A percentile compares a stretch with the other conserved stretches of the same genome.
Conservation (phyloP, 2,888 invertebrate genomes). For the Dermolepida albohirtum region DNA sequence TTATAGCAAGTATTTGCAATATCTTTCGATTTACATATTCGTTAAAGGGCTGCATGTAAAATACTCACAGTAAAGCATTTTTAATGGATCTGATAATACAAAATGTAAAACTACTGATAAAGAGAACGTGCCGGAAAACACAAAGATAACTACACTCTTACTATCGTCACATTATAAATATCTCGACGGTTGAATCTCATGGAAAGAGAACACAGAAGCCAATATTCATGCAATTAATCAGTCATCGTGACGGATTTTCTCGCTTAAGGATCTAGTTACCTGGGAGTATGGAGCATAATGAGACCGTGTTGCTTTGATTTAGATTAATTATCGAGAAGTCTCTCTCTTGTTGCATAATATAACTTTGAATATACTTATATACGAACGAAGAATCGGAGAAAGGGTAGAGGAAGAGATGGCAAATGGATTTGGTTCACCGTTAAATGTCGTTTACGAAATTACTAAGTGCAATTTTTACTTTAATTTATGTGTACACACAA, state of each 20-base stretch:
- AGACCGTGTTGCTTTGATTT: constrained; percentile 25
- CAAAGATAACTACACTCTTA: background rate
- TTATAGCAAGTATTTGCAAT: too few relatives aligned
- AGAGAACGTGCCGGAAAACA: background rate
- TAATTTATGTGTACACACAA: too few relatives aligned
- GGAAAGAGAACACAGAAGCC: constrained; percentile 45
- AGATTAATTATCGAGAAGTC: constrained; percentile 21
- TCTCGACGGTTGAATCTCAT: background rate
- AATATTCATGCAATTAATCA: constrained; percentile 50
- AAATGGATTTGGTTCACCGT: too few relatives aligned
- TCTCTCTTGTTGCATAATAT: constrained; percentile 19
- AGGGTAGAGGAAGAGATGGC: too few relatives aligned
- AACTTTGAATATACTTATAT: background rate
- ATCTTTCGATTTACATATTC: too few relatives aligned
- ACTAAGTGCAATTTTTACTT: too few relatives aligned
- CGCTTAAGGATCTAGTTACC: constrained; percentile 33
- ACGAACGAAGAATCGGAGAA: background rate
- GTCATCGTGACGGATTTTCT: constrained; percentile 45
- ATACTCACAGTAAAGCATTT: too few relatives aligned
- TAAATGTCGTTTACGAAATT: too few relatives aligned
- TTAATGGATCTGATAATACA: background rate
- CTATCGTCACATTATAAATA: constrained; percentile 21
- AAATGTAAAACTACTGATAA: background rate
- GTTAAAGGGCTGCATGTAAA: too few relatives aligned
- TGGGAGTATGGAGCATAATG: constrained; percentile 7